Evolutionary conservation across 2,888 invertebrate species (phyloP).

Genomic region (Drosophila falleni): DNA sequence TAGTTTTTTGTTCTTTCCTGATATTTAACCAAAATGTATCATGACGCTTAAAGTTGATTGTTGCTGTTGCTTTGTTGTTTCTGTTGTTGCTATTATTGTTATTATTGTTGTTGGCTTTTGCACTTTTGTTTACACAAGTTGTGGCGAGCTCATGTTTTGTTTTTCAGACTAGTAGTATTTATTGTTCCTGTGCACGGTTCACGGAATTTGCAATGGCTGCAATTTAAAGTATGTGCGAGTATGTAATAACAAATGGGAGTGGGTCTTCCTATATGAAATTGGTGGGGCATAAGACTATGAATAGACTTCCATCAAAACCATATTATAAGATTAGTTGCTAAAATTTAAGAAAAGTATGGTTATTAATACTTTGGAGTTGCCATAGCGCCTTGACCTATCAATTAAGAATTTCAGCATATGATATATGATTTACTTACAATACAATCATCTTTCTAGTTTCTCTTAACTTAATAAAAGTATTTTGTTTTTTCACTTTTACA

Average conservation of each 20-base stretch:
- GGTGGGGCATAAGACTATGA: background rate
- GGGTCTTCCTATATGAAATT: background rate
- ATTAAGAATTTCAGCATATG: background rate
- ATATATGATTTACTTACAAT: background rate
- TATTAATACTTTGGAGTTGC: background rate
- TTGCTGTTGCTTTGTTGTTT: slow-evolving; percentile 39
- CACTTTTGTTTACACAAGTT: slow-evolving; percentile 76
- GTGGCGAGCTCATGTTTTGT: slow-evolving; percentile 63
- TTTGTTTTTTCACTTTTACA: background rate
- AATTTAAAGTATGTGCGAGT: slow-evolving; percentile 62
- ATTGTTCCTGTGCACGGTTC: slow-evolving; percentile 76
- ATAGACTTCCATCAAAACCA: background rate
- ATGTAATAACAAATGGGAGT: slow-evolving; percentile 50
- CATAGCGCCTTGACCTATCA: too few relatives aligned
- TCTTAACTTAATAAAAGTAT: background rate
- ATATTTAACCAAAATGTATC: slow-evolving; percentile 78
- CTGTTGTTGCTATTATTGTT: slow-evolving; percentile 45
- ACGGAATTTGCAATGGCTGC: slow-evolving; percentile 67
- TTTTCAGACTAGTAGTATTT: slow-evolving; percentile 57
- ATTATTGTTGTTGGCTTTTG: slow-evolving; percentile 46
- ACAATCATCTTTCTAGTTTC: background rate
- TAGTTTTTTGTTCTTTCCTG: slow-evolving; percentile 63
- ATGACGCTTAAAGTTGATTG: slow-evolving; percentile 74
- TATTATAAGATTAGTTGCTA: background rate
- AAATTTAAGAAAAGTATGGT: background rate